Evolutionary conservation across 2,797 vertebrate species (phyloP), one percentile per base, ranked within the genome.

Genomic region (Petrocephalus sullivani): DNA sequence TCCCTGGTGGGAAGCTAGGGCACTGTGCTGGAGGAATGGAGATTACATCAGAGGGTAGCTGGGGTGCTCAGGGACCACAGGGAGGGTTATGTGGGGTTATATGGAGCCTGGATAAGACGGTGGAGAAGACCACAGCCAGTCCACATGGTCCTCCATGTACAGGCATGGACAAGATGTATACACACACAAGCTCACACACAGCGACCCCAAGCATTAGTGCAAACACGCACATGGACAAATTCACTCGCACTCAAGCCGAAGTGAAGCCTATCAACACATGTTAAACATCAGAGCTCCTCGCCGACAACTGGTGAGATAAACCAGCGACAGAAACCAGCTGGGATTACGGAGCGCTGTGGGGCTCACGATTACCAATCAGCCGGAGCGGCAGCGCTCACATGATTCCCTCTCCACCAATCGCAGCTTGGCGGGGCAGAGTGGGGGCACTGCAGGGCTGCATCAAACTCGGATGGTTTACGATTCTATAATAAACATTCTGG

Each of bases 241-340:
- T 37, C 33, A 83, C 54, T 37, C 16, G 21, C 37, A 82, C 10
- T 71, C 33, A 87, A 84, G 87, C 56, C 41, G 56, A 16, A 89
- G 88, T 71, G 88, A 60, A 58, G 37, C 60, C 85, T 87, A 78
- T 89, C 87, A 89, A 71, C 75, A 54, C 51, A 37, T 21, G 51
- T 21, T 78, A 41, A 58, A 89, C 88, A 85, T 64, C 33, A 58
- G 60, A 86, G 71, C 61, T 37, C 28, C 71, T 82, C n/a, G 19
- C 53, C 84, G 78, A 88, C 49, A 82, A 83, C 86, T 84, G 86
- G 67, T 85, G 75, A 51, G 85, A 61, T 61, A 89, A 91, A 90
- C 87, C 88, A 90, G 85, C 87, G 85, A 88, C 90, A 88, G 87
- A 90, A 88, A 28, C 87, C 78, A 88, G 87, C 75, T 33, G 56